phyloP scores from a whole-genome alignment of 2,113 vertebrate genomes.

The Lathamus discolor region DNA sequence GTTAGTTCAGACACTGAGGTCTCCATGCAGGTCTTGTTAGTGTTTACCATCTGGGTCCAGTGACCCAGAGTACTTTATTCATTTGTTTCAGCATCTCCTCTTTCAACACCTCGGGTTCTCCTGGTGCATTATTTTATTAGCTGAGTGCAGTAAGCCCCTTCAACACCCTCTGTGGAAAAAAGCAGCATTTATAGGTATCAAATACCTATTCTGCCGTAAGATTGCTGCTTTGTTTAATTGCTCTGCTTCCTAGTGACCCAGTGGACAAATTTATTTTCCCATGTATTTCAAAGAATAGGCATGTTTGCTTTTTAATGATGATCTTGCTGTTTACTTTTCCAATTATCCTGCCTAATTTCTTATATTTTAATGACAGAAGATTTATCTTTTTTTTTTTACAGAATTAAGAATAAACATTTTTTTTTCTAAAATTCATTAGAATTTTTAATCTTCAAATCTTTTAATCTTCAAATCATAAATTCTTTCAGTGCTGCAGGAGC shows the following conservation, averaged over 20 bases:
- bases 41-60: neutral
- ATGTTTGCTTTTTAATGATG: neutral
- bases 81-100: neutral
- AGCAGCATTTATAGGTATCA: neutral
- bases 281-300: neutral
- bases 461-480: neutral
- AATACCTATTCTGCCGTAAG: neutral
- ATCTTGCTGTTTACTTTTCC: neutral
- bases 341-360: neutral
- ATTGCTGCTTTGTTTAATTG: neutral
- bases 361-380: neutral
- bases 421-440: neutral
- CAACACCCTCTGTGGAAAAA: neutral
- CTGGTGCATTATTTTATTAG: neutral
- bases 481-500: neutral
- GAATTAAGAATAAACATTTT: neutral
- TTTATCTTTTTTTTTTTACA: neutral
- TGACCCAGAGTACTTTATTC: neutral
- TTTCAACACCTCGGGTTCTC: neutral
- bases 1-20: neutral
- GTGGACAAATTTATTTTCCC: neutral
- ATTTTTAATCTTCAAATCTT: neutral
- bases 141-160: neutral
- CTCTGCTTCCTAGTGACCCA: neutral
- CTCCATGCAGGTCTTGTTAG: neutral